Conservation (phyloP, 2,888 invertebrate species). For the Eupithecia pulchellata region DNA sequence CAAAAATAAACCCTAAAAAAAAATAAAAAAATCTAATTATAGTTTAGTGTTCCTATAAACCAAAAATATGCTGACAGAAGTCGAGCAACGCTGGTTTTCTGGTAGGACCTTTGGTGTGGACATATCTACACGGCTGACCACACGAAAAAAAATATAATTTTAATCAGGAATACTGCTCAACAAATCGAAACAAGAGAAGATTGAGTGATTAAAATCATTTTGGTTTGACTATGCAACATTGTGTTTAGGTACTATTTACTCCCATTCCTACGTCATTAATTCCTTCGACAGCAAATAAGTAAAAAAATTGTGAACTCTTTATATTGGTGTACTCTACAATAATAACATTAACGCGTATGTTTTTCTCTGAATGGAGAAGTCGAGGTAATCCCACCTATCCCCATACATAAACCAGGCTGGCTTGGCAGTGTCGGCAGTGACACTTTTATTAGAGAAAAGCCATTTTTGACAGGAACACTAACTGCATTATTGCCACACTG, state of each 20-base stretch:
- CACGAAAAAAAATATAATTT: too few species aligned
- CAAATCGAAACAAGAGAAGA: not conserved
- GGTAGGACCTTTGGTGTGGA: too few species aligned
- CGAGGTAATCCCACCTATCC: conserved; percentile 17
- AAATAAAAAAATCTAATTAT: too few species aligned
- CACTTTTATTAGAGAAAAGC: conserved; percentile 54
- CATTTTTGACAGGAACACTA: conserved; percentile 63
- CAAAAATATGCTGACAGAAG: too few species aligned
- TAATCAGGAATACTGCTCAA: too few species aligned
- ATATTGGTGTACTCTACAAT: not conserved
- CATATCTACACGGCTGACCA: too few species aligned
- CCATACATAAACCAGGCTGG: conserved; percentile 29
- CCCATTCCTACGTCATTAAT: not conserved
- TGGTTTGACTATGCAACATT: not conserved
- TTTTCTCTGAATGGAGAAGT: not conserved
- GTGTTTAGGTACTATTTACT: not conserved
- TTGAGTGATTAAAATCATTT: not conserved
- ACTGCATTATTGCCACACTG: conserved; percentile 67
- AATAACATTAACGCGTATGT: not conserved
- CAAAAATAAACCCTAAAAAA: too few species aligned
- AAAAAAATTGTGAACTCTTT: not conserved
- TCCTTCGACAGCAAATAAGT: not conserved
- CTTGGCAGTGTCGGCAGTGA: conserved; percentile 42
- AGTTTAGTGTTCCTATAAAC: too few species aligned
- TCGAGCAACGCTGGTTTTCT: too few species aligned